Conservation (phyloP, 2,797 vertebrate species). For the Ceryle rudis region DNA sequence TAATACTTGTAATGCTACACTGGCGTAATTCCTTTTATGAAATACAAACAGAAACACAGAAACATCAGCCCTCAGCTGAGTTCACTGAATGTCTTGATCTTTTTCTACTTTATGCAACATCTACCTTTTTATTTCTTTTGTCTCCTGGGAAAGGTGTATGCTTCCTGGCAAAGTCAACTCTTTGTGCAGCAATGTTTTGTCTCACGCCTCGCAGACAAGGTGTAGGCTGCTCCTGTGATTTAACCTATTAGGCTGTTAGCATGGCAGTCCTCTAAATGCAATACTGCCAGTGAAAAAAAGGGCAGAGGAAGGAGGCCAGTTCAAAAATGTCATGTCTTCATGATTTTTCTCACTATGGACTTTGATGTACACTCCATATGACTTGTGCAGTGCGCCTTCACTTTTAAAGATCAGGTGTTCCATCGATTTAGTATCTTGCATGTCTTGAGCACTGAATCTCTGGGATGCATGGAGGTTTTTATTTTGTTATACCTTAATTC, state of each 20-base stretch:
- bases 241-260: conserved; percentile 23
- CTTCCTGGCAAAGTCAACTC: background rate
- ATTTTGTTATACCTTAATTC: background rate
- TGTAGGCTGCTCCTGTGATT: background rate
- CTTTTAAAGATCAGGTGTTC: conserved; percentile 59
- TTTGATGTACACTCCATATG: conserved; percentile 51
- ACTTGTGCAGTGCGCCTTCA: conserved; percentile 36
- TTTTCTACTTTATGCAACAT: background rate
- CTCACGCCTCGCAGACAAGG: background rate
- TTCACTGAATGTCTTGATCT: background rate
- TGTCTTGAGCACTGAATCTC: background rate
- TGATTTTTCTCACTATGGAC: conserved; percentile 54
- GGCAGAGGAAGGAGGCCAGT: conserved; percentile 48
- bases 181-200: background rate
- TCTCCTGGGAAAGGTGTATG: background rate
- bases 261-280: background rate
- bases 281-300: conserved; percentile 10
- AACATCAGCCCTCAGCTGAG: background rate
- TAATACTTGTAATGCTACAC: background rate
- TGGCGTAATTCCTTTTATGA: background rate
- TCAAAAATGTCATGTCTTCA: conserved; percentile 67
- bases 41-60: background rate
- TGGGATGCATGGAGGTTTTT: background rate
- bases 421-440: background rate
- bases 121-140: background rate